Evolutionary conservation across 2,797 vertebrate genomes (phyloP).

Genomic region (Eurystomus glaucurus): DNA sequence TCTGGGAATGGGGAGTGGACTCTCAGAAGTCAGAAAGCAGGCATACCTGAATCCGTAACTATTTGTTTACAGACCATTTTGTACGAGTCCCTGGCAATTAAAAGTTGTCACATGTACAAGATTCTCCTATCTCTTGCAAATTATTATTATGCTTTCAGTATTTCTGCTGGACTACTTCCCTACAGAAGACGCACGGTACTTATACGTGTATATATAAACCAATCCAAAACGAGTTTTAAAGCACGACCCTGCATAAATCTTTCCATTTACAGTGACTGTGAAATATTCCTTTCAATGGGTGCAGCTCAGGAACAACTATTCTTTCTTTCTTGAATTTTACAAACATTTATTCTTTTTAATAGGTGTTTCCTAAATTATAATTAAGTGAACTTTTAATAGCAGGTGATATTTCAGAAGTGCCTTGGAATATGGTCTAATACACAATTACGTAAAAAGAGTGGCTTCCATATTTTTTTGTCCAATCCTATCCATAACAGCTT

Average conservation of each 20-base stretch:
- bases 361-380: neutral
- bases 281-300: neutral
- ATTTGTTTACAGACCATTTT: neutral
- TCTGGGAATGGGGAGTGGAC: neutral
- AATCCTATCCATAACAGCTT: neutral
- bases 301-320: neutral
- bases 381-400: neutral
- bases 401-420: neutral
- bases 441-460: neutral
- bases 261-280: neutral
- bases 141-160: neutral
- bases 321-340: neutral
- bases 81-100: neutral
- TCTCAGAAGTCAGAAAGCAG: neutral
- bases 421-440: neutral
- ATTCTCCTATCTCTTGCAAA: neutral
- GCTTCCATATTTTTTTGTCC: neutral
- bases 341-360: neutral
- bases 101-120: neutral
- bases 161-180: neutral
- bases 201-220: neutral
- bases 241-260: neutral
- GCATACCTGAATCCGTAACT: neutral
- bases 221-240: neutral
- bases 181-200: neutral